phyloP scores from a whole-genome alignment of 2,113 vertebrate species.

The Galemys pyrenaicus region DNA sequence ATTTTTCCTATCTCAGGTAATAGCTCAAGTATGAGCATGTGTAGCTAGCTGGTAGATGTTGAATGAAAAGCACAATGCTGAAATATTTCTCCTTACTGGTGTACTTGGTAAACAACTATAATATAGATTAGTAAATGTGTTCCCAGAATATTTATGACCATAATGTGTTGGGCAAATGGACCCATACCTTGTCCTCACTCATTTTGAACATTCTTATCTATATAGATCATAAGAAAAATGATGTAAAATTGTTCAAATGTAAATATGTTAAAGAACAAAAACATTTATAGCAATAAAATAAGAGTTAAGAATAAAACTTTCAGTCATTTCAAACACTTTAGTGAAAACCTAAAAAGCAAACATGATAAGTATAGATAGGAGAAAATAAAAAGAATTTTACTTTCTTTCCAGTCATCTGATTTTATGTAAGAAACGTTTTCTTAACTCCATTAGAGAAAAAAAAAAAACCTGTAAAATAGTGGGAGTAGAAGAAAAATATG shows the following conservation, averaged over 20 bases:
- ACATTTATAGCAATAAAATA: not conserved
- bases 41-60: constrained; percentile 37
- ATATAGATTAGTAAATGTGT: not conserved
- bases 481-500: not conserved
- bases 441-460: not conserved
- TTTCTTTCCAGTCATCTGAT: constrained; percentile 4
- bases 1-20: constrained; percentile 94
- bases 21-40: constrained; percentile 57
- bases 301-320: not conserved
- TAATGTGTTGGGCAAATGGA: not conserved
- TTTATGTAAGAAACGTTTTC: not conserved
- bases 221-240: not conserved
- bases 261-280: not conserved
- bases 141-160: not conserved
- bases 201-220: constrained; percentile 23
- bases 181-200: not conserved
- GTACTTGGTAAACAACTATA: not conserved
- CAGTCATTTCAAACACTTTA: not conserved
- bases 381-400: not conserved
- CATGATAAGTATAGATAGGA: not conserved
- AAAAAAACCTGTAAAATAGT: not conserved
- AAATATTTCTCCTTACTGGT: not conserved
- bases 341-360: constrained; percentile 17
- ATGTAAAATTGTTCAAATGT: not conserved
- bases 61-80: constrained; percentile 24